Conservation (phyloP, 1,140 invertebrate species). For the Drosophila nebulosa region DNA sequence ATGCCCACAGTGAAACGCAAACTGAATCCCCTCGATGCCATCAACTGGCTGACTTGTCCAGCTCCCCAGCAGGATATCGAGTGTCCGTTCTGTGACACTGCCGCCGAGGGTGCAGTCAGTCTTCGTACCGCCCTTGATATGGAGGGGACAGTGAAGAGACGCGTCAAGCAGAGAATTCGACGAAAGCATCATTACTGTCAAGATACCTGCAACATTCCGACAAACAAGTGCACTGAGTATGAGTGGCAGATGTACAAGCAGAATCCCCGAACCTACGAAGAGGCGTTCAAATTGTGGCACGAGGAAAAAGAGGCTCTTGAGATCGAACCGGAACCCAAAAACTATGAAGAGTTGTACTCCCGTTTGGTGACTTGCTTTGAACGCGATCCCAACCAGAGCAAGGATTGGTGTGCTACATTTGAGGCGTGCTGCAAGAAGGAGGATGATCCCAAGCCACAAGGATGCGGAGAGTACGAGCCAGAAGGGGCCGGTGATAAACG, state of each 20-base stretch:
- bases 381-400: neutral
- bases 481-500: neutral
- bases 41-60: slow-evolving; percentile 21
- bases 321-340: slow-evolving; percentile 27
- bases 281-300: neutral
- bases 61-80: neutral
- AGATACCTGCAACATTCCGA: slow-evolving; percentile 7
- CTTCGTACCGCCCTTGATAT: slow-evolving; percentile 5
- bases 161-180: neutral
- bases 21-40: neutral
- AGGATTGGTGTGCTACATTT: neutral
- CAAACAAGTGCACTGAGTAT: slow-evolving; percentile 41
- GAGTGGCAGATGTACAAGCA: slow-evolving; percentile 31
- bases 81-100: slow-evolving; percentile 16
- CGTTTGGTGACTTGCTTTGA: slow-evolving; percentile 39
- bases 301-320: neutral
- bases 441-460: neutral
- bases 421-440: slow-evolving; percentile 32
- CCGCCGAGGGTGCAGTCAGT: neutral
- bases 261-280: neutral
- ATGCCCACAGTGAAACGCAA: slow-evolving; percentile 46
- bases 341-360: slow-evolving; percentile 56
- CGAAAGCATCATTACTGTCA: slow-evolving; percentile 29
- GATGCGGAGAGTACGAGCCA: slow-evolving; percentile 16
- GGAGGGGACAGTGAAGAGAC: slow-evolving; percentile 1